These are phyloP conservation scores for Keiferia lycopersicella DNA, from an alignment of 2,888 invertebrate genomes.

Conservation along the genomic window DNA sequence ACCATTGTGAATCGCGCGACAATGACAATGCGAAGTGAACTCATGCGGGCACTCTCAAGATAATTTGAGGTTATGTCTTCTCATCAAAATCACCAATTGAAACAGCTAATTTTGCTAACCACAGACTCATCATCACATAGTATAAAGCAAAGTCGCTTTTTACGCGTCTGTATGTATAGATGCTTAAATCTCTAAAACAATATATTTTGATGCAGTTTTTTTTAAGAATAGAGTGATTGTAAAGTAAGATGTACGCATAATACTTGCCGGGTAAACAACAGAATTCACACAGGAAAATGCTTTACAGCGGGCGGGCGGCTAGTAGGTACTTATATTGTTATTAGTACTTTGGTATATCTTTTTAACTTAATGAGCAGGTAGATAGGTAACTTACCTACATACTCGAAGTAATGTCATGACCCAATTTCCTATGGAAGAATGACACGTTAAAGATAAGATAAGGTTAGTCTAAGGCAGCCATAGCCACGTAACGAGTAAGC, in stretches of 20 bases:
- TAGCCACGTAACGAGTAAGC: not conserved
- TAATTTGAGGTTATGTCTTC: slow-evolving; percentile 19
- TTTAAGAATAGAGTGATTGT: too few species aligned
- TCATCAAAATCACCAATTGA: not conserved
- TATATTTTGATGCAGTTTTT: too few species aligned
- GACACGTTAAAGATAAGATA: not conserved
- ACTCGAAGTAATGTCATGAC: too few species aligned
- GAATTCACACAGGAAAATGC: too few species aligned
- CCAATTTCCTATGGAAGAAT: too few species aligned
- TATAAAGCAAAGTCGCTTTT: not conserved
- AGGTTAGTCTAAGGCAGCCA: not conserved
- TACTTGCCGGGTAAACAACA: too few species aligned
- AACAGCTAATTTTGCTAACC: not conserved
- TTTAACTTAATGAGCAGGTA: not conserved
- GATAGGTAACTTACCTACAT: too few species aligned
- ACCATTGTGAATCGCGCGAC: slow-evolving; percentile 63
- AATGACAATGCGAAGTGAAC: slow-evolving; percentile 52
- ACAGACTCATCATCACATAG: not conserved
- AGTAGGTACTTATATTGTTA: too few species aligned
- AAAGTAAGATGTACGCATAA: too few species aligned
- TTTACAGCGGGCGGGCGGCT: too few species aligned
- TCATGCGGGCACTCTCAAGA: slow-evolving; percentile 56
- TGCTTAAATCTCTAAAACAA: too few species aligned
- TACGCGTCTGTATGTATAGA: too few species aligned
- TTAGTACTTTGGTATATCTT: not conserved